Base-by-base conservation (phyloP, 2,797 vertebrate species). In the Mareca strepera region DNA sequence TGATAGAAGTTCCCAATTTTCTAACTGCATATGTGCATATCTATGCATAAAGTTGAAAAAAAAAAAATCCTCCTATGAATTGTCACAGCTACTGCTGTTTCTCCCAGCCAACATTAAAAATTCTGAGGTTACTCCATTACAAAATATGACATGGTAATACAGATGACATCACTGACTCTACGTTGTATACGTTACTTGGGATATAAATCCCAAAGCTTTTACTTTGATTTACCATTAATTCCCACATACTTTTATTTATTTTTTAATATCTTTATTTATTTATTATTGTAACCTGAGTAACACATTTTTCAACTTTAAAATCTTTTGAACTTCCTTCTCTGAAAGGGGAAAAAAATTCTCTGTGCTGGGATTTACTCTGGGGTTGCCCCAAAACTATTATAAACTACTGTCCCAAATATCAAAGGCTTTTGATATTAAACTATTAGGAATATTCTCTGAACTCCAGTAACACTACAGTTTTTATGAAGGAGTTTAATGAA, bases 261-360 rank as follows among this genome's bases (percentile, higher is more conserved):
- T 48, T 50, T 50, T 8, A 48, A 50, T 25, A 23, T 52, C 50
- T 26, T 50, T 50, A 25, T 50, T 50, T 50, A 14, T 50, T 26
- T 52, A 74, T 55, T 52, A 52, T 52, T 52, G 25, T 33, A 93
- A 67, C 72, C 75, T 78, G 37, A 95, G 74, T 53, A 94, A 68
- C 13, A 86, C 9, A 21, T 21, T 92, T 93, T 89, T 88, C 53
- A 78, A 58, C 53, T 86, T 69, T n/a, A 26, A 72, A 95, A 79
- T 77, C n/a, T 88, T 93, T 95, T 94, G 53, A 96, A 88, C 15
- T 78, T 89, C 20, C 43, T 68, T 73, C 18, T 22, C 23, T 66
- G 12, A 91, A 91, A 89, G 25, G 13, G 31, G 59, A 72, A 55
- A 33, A 93, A 75, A 55, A 73, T 75, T 70, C 12, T 43, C 35